A percentile compares a stretch with the other conserved stretches of the same genome.
phyloP scores from a whole-genome alignment of 2,797 vertebrate genomes.

The Alfaro cultratus region DNA sequence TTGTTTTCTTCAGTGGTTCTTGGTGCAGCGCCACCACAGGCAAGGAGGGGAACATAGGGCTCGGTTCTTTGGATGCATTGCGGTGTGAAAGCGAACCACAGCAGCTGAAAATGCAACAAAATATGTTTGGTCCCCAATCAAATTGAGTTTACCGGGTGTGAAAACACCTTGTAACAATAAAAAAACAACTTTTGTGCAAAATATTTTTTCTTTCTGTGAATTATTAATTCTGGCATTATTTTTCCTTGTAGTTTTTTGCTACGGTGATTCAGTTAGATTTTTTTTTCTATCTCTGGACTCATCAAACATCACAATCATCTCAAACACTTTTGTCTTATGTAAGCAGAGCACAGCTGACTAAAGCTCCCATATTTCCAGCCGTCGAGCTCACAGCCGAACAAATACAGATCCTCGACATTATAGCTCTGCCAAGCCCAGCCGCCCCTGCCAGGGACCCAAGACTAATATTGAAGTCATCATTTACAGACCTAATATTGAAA shows the following conservation, averaged over 20 bases:
- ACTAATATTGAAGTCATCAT: conserved; percentile 8
- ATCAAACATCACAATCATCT: background rate
- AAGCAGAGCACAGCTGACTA: background rate
- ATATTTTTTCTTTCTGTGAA: background rate
- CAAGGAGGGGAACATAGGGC: background rate
- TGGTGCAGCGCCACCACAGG: background rate
- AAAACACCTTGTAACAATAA: background rate
- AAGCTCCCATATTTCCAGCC: background rate
- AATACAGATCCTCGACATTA: background rate
- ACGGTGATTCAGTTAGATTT: background rate
- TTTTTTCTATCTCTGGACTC: background rate
- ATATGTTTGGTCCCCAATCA: background rate
- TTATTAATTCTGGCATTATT: background rate
- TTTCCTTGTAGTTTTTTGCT: background rate
- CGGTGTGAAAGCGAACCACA: background rate
- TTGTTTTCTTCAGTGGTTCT: background rate
- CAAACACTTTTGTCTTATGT: background rate
- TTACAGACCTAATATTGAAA: conserved; percentile 11
- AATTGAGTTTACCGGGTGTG: background rate
- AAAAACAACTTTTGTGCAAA: background rate
- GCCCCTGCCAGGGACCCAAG: background rate
- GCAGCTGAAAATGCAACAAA: background rate
- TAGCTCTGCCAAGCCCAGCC: background rate
- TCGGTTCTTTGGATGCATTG: background rate
- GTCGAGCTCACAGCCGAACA: background rate